Conservation (phyloP, 2,113 vertebrate species). For the Labeo catla region DNA sequence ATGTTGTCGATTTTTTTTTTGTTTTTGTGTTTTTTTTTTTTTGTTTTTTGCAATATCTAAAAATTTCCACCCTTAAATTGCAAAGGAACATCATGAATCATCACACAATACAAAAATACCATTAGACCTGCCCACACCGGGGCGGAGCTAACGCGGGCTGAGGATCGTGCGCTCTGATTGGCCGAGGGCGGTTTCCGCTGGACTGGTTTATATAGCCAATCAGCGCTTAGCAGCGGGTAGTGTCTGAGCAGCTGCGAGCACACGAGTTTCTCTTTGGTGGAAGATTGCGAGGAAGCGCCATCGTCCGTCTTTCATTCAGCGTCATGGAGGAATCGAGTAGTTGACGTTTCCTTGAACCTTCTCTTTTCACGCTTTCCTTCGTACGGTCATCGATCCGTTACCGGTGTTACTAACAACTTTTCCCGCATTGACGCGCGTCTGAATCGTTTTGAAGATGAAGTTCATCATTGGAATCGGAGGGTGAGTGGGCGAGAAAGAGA, state of each 20-base stretch:
- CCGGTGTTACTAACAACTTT: slow-evolving; percentile 11
- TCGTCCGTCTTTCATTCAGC: slow-evolving; percentile 57
- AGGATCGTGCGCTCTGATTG: slow-evolving; percentile 64
- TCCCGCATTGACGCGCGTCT: slow-evolving; percentile 45
- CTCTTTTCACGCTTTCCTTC: slow-evolving; percentile 75
- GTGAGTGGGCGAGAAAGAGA: slow-evolving; percentile 74
- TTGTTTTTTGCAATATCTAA: too few species aligned
- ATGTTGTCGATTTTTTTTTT: too few species aligned
- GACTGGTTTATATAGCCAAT: slow-evolving; percentile 80
- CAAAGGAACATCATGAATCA: neutral
- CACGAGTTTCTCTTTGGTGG: slow-evolving; percentile 65
- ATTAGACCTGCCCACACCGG: neutral
- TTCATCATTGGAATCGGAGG: slow-evolving; percentile 91
- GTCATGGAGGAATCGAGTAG: slow-evolving; percentile 78
- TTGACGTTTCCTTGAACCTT: slow-evolving; percentile 79
- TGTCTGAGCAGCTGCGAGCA: slow-evolving; percentile 35
- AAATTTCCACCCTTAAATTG: neutral
- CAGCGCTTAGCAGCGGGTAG: slow-evolving; percentile 41
- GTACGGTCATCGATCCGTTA: slow-evolving; percentile 64
- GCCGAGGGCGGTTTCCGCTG: neutral
- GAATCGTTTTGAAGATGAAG: slow-evolving; percentile 77
- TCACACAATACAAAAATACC: neutral
- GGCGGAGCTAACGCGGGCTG: neutral
- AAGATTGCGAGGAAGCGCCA: slow-evolving; percentile 68
- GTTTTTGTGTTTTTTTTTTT: too few species aligned